Evolutionary conservation across 2,113 vertebrate species (phyloP).

Genomic region (Catagonus wagneri): DNA sequence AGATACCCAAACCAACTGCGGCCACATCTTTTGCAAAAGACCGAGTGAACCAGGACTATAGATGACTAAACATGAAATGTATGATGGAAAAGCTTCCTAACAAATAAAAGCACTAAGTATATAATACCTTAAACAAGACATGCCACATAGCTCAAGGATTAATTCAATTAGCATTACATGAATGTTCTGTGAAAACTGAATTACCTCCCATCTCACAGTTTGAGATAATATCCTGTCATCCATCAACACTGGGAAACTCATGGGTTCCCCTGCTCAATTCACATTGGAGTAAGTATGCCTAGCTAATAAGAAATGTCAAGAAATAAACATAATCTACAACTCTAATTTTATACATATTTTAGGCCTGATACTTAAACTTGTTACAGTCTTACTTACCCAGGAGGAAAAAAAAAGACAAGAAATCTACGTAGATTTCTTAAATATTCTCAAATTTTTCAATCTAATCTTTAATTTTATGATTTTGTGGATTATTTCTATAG

Average conservation of each 20-base stretch:
- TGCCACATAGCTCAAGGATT: slow-evolving; percentile 76
- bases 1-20: background rate
- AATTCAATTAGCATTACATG: slow-evolving; percentile 82
- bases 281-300: slow-evolving; percentile 78
- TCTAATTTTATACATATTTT: slow-evolving; percentile 64
- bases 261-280: slow-evolving; percentile 71
- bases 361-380: slow-evolving; percentile 64
- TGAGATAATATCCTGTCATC: slow-evolving; percentile 84
- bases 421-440: background rate
- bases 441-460: background rate
- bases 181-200: slow-evolving; percentile 84
- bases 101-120: slow-evolving; percentile 60
- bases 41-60: background rate
- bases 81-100: slow-evolving; percentile 46
- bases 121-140: slow-evolving; percentile 63
- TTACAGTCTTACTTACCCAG: slow-evolving; percentile 13
- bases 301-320: slow-evolving; percentile 81
- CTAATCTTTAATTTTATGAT: slow-evolving; percentile 7
- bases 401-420: background rate
- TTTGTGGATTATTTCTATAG: background rate
- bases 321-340: slow-evolving; percentile 67
- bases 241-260: slow-evolving; percentile 82
- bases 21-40: background rate
- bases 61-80: background rate
- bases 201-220: slow-evolving; percentile 82